Base-by-base conservation (phyloP, 2,888 invertebrate genomes). In the Lottia scabra region DNA sequence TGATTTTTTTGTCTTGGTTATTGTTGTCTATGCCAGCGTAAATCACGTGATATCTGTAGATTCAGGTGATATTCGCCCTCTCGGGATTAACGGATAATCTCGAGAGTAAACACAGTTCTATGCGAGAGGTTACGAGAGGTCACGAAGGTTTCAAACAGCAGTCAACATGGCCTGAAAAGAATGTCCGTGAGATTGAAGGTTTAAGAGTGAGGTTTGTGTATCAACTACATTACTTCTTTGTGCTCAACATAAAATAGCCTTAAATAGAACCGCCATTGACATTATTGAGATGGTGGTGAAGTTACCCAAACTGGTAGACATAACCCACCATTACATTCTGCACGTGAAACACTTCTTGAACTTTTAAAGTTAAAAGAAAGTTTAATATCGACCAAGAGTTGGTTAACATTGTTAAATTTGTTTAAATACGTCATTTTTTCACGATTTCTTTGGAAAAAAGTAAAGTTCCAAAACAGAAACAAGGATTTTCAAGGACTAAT, bases 101-200 rank as follows among this genome's bases (percentile, higher is more conserved):
- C 23, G 56, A 19, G 56, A 56, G 56, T 13, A 56, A 56, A 56
- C 23, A 56, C 56, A 15, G 10, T 13, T 56, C 56, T 23, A 56
- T 19, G 56, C 56, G 56, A 56, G 56, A 56, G 56, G 56, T 56
- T 56, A 56, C 23, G 23, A 56, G 56, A 56, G 56, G 56, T 56
- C 56, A 56, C 10, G 23, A 23, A 23, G 23, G 56, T 19, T 56
- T 56, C 10, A 23, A 23, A 56, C 19, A 23, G 23, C 56, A 56
- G 56, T 56, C 56, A 56, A 23, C 56, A 56, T 56, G 56, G 56
- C 56, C 56, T 56, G 56, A 56, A 19, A 56, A 56, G 56, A 56
- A 56, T 56, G 56, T 23, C 56, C 56, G 19, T 23, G 19, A 23
- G 56, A 23, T 23, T 19, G 23, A 23, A 19, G 19, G 23, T 56